Percentiles rank a stretch among this genome's conserved stretches.
These are phyloP conservation scores for Pseudochaenichthys georgianus DNA, from an alignment of 2,797 vertebrate genomes.

Conservation along the genomic window DNA sequence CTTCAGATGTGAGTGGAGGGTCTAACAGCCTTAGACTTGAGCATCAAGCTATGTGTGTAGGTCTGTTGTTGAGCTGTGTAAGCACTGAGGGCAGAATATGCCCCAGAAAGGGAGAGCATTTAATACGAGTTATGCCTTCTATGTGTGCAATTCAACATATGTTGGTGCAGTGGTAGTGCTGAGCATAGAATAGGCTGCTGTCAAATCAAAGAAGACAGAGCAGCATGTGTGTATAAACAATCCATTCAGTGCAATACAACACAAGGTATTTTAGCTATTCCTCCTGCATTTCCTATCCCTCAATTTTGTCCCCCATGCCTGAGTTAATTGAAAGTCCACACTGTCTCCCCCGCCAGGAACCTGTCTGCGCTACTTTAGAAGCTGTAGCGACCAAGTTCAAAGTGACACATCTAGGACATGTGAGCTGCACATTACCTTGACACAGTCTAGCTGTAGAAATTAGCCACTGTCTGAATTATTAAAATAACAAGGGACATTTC, in stretches of 20 bases:
- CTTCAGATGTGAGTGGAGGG: conserved; percentile 83
- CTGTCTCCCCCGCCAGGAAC: conserved; percentile 45
- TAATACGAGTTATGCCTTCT: conserved; percentile 72
- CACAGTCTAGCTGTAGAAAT: conserved; percentile 95
- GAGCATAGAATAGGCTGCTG: conserved; percentile 18
- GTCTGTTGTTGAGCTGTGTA: conserved; percentile 82
- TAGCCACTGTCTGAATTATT: conserved; percentile 97
- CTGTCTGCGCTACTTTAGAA: conserved; percentile 58
- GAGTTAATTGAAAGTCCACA: conserved; percentile 72
- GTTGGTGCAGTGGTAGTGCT: conserved; percentile 46
- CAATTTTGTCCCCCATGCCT: conserved; percentile 32
- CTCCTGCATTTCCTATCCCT: conserved; percentile 21
- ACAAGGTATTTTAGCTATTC: conserved; percentile 17
- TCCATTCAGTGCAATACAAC: conserved; percentile 11
- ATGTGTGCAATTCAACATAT: conserved; percentile 68
- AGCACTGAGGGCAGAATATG: conserved; percentile 76
- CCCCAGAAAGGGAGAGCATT: conserved; percentile 71
- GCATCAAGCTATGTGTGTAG: conserved; percentile 83
- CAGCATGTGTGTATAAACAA: conserved; percentile 31
- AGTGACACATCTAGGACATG: conserved; percentile 94
- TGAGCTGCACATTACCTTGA: conserved; percentile 94
- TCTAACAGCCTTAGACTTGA: conserved; percentile 82
- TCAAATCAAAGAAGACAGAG: conserved; percentile 46
- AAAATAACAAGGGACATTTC: conserved; percentile 99
- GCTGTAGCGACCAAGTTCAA: conserved; percentile 89